Percentiles rank a stretch among this genome's conserved stretches.
phyloP scores from a whole-genome alignment of 1,140 invertebrate genomes.

The Homarus americanus region DNA sequence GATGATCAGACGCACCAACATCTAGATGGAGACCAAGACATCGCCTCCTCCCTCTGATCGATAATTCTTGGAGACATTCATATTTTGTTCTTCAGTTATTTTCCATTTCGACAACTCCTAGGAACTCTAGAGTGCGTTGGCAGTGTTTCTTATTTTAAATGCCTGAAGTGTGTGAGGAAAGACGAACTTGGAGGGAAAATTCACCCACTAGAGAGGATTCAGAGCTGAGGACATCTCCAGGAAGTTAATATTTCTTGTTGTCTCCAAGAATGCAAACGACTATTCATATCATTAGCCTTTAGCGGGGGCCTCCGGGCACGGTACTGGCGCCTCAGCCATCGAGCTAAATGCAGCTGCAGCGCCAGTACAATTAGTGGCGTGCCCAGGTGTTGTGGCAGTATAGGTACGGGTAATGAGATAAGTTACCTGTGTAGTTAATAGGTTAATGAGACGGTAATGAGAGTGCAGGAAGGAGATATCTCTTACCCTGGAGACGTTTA shows the following conservation, averaged over 20 bases:
- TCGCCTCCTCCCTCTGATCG: no score
- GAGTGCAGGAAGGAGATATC: background rate
- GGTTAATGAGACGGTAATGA: background rate
- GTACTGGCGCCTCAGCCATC: background rate
- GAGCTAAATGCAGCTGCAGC: background rate
- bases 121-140: no score
- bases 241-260: background rate
- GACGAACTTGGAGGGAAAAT: no score
- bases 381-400: background rate
- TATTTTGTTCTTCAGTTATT: no score
- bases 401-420: background rate
- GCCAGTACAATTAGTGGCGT: background rate
- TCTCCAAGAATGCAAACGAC: background rate
- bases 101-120: no score
- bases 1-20: conserved; percentile 77
- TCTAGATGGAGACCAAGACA: background rate
- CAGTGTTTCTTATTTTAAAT: no score
- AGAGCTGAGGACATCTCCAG: no score
- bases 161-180: no score
- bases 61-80: background rate
- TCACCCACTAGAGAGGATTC: no score
- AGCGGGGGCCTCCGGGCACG: background rate
- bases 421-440: background rate
- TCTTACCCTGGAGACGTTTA: background rate
- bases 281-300: background rate